Conservation (phyloP, 2,888 invertebrate species). For the Pseudoips prasinana region DNA sequence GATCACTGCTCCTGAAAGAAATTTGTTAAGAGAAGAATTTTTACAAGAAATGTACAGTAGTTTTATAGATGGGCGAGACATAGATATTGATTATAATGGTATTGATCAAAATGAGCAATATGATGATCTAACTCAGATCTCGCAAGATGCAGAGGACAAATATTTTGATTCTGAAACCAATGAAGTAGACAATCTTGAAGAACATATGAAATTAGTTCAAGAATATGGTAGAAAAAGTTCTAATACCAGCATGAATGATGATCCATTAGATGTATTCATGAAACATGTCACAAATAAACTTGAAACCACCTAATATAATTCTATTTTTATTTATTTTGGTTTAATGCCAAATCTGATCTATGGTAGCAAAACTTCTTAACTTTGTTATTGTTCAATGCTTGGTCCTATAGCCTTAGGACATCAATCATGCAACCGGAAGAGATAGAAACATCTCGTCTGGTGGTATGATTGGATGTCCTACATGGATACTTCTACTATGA, state of each 20-base stretch:
- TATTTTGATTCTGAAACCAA: conserved; percentile 94
- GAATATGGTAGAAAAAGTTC: conserved; percentile 53
- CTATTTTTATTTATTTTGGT: too few species aligned
- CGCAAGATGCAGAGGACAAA: conserved; percentile 92
- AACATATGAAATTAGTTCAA: conserved; percentile 64
- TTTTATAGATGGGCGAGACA: conserved; percentile 91
- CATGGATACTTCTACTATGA: too few species aligned
- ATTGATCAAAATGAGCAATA: conserved; percentile 92
- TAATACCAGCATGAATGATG: conserved; percentile 60
- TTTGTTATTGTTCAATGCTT: too few species aligned
- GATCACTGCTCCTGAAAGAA: conserved; percentile 82
- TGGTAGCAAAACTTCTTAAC: too few species aligned
- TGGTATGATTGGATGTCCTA: too few species aligned
- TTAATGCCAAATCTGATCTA: too few species aligned
- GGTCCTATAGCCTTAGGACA: too few species aligned
- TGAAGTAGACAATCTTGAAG: conserved; percentile 72
- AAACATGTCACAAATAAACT: conserved; percentile 70
- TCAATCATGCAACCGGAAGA: too few species aligned
- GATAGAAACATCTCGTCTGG: too few species aligned
- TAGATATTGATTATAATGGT: conserved; percentile 90
- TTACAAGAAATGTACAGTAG: conserved; percentile 91
- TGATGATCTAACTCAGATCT: conserved; percentile 86
- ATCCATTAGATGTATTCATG: conserved; percentile 90
- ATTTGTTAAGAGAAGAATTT: conserved; percentile 90
- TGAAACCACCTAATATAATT: too few species aligned